Conservation (phyloP, 2,888 invertebrate genomes). For the Megastigmus dorsalis region DNA sequence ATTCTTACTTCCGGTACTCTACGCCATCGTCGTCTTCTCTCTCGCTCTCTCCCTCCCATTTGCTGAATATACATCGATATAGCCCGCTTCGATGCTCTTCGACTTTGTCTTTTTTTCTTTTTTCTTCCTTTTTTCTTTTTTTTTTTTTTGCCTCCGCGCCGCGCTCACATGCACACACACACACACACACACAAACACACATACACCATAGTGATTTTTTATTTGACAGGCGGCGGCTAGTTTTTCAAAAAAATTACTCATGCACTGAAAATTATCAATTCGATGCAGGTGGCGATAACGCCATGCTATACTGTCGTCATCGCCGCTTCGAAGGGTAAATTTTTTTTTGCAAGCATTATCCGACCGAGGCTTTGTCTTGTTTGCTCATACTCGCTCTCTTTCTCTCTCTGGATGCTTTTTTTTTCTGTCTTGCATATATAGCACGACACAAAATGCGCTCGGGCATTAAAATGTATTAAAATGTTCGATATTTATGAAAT, state of each 20-base stretch:
- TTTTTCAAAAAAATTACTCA: constrained; percentile 42
- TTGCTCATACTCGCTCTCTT: not conserved
- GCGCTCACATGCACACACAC: not conserved
- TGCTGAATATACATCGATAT: too few relatives aligned
- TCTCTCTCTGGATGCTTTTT: not conserved
- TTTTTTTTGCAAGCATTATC: not conserved
- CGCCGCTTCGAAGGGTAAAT: not conserved
- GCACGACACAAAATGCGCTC: constrained; percentile 6
- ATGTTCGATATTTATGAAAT: constrained; percentile 25
- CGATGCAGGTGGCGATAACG: constrained; percentile 9
- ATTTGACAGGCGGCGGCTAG: constrained; percentile 14
- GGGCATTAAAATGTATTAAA: constrained; percentile 1
- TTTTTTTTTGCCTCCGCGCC: not conserved
- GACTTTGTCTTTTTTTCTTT: not conserved
- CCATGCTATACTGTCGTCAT: not conserved
- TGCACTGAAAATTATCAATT: constrained; percentile 45
- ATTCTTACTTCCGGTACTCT: constrained; percentile 70
- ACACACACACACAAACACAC: not conserved
- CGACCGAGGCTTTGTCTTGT: constrained; percentile 13
- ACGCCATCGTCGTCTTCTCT: constrained; percentile 16
- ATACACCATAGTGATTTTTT: too few relatives aligned
- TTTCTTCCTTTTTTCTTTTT: not conserved
- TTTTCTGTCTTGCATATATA: not conserved
- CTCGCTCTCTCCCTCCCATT: not conserved
- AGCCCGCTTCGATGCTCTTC: not conserved